These are phyloP conservation scores for Steinernema scapterisci DNA, from an alignment of 2,888 invertebrate species.

Conservation along the genomic window DNA sequence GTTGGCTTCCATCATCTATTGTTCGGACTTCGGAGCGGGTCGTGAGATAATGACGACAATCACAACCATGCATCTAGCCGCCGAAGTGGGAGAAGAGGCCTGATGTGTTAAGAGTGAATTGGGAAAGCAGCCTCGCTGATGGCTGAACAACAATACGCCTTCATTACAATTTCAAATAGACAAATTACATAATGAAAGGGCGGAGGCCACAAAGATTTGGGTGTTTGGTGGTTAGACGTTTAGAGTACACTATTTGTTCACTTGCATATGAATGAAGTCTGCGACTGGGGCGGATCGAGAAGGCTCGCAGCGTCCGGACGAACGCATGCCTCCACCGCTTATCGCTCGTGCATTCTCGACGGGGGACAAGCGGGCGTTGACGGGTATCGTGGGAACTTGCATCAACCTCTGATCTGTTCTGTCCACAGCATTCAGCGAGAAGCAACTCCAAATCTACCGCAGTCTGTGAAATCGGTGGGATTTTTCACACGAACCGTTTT, in stretches of 20 bases:
- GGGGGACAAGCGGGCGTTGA: too few relatives aligned
- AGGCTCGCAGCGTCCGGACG: too few relatives aligned
- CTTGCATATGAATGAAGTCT: conserved; percentile 26
- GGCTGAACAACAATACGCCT: conserved; percentile 26
- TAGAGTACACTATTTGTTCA: conserved; percentile 33
- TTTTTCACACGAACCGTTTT: not conserved
- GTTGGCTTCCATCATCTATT: conserved; percentile 27
- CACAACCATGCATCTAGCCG: conserved; percentile 30
- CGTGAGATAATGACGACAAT: conserved; percentile 32
- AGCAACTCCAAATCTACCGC: too few relatives aligned
- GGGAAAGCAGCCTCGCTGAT: conserved; percentile 14
- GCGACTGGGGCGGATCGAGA: conserved; percentile 11
- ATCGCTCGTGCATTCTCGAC: too few relatives aligned
- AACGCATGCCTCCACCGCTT: too few relatives aligned
- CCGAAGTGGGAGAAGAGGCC: conserved; percentile 9
- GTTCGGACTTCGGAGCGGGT: conserved; percentile 25
- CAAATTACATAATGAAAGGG: conserved; percentile 30
- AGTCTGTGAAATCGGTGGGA: not conserved
- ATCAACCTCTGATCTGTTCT: too few relatives aligned
- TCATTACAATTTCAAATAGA: conserved; percentile 30
- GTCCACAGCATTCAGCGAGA: too few relatives aligned
- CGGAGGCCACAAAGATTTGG: conserved; percentile 24
- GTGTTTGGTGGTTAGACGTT: conserved; percentile 1
- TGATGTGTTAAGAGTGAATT: conserved; percentile 18
- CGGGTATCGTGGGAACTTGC: too few relatives aligned